These are phyloP conservation scores for Ricordea florida DNA, from an alignment of 92 coral and sea anemone species.

Conservation along the genomic window DNA sequence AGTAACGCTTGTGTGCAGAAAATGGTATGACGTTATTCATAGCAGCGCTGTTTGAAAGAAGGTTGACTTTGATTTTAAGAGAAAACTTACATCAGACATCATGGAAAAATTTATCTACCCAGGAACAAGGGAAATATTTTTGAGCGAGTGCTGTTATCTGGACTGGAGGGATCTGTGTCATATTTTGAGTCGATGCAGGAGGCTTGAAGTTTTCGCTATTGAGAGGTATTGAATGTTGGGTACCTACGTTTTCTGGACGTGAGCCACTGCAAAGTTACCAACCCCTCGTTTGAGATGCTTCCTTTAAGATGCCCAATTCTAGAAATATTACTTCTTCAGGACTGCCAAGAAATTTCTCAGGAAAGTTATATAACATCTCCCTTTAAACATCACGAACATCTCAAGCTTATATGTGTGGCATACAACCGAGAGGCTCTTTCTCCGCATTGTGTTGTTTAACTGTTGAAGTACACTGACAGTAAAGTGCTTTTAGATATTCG, in stretches of 20 bases:
- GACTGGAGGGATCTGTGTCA: slow-evolving; percentile 13
- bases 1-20: slow-evolving; percentile 22
- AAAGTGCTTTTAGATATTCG: slow-evolving; percentile 12
- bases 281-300: slow-evolving; percentile 1
- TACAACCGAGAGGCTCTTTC: slow-evolving; percentile 15
- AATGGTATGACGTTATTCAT: slow-evolving; percentile 26
- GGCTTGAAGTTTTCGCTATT: slow-evolving; percentile 1
- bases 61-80: slow-evolving; percentile 28
- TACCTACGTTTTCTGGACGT: neutral
- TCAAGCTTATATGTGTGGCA: slow-evolving; percentile 9
- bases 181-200: slow-evolving; percentile 30
- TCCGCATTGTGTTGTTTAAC: neutral
- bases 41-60: slow-evolving; percentile 21
- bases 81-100: slow-evolving; percentile 18
- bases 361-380: neutral
- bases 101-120: slow-evolving; percentile 25
- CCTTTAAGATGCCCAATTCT: slow-evolving; percentile 25
- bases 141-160: slow-evolving; percentile 14
- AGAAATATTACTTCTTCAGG: slow-evolving; percentile 12
- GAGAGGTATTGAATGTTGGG: slow-evolving; percentile 4
- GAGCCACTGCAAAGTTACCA: slow-evolving; percentile 26
- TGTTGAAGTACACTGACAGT: slow-evolving; percentile 1
- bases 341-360: slow-evolving; percentile 32
- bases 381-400: slow-evolving; percentile 30
- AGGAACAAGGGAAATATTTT: slow-evolving; percentile 15